These are phyloP conservation scores for Anableps anableps DNA, from an alignment of 2,797 vertebrate species.

Conservation along the genomic window DNA sequence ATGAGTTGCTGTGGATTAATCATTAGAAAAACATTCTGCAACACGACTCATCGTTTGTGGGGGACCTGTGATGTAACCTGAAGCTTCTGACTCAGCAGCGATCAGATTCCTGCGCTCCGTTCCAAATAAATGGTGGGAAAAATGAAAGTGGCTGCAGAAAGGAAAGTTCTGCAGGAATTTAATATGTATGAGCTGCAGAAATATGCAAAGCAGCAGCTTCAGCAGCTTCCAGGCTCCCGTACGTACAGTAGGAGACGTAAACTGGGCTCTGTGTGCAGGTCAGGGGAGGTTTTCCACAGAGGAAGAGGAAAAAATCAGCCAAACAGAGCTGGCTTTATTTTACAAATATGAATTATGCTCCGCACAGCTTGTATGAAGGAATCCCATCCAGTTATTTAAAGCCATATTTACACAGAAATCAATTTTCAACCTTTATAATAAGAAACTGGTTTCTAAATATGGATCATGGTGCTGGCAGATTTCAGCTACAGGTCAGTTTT, in stretches of 20 bases:
- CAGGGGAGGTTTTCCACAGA: neutral
- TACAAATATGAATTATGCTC: neutral
- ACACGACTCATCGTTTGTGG: neutral
- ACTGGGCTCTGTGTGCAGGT: neutral
- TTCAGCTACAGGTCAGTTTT: neutral
- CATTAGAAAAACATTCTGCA: constrained; percentile 18
- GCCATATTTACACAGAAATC: neutral
- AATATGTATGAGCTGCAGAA: neutral
- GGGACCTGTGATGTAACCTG: constrained; percentile 13
- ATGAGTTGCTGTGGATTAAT: constrained; percentile 10
- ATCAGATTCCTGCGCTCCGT: neutral
- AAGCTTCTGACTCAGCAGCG: constrained; percentile 23
- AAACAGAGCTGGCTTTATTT: neutral
- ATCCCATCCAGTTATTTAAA: neutral
- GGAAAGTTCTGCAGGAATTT: neutral
- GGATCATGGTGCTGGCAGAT: neutral
- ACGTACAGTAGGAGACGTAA: neutral
- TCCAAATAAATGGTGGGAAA: neutral
- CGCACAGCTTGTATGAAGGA: neutral
- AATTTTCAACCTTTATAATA: neutral
- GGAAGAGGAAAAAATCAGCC: neutral
- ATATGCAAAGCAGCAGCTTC: neutral
- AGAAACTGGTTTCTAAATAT: neutral
- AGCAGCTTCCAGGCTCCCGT: neutral
- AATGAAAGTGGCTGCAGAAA: constrained; percentile 19